These are phyloP conservation scores for Phaetusa simplex DNA, from an alignment of 2,113 vertebrate species.

Conservation along the genomic window DNA sequence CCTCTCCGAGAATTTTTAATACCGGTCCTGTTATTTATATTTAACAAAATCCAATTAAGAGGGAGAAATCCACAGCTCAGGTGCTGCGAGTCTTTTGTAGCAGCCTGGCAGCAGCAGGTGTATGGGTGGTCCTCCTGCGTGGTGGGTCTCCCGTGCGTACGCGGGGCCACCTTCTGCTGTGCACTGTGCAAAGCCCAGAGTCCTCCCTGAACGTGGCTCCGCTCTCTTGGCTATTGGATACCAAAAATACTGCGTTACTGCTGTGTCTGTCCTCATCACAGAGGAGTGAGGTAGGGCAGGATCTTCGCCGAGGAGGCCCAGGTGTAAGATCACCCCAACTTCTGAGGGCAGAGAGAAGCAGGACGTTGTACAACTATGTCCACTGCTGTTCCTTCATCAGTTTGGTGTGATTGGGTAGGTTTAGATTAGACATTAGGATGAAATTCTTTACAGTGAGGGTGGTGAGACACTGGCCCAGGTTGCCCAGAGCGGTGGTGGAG, in stretches of 20 bases:
- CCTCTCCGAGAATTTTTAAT: fast-evolving
- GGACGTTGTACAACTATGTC: fast-evolving
- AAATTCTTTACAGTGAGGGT: too few relatives aligned
- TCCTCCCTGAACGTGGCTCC: not conserved
- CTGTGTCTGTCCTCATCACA: not conserved
- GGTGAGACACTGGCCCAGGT: too few relatives aligned
- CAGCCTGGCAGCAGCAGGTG: not conserved
- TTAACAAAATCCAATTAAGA: not conserved
- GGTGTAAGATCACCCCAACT: not conserved
- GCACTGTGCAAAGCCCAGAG: not conserved
- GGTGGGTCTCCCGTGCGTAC: not conserved
- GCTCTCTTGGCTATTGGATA: not conserved
- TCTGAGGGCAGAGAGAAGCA: not conserved
- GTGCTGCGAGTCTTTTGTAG: not conserved
- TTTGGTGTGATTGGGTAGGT: not conserved
- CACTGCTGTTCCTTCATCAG: not conserved
- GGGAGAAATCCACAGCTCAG: not conserved
- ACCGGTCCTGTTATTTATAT: fast-evolving
- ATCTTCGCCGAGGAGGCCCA: not conserved
- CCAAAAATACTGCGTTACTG: fast-evolving
- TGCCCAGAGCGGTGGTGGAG: too few relatives aligned
- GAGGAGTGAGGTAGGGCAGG: not conserved
- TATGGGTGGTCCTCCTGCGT: fast-evolving
- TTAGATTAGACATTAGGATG: too few relatives aligned
- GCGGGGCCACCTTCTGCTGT: not conserved